These are phyloP conservation scores for Acipenser transmontanus DNA, from an alignment of 2,797 vertebrate genomes.

Conservation along the genomic window DNA sequence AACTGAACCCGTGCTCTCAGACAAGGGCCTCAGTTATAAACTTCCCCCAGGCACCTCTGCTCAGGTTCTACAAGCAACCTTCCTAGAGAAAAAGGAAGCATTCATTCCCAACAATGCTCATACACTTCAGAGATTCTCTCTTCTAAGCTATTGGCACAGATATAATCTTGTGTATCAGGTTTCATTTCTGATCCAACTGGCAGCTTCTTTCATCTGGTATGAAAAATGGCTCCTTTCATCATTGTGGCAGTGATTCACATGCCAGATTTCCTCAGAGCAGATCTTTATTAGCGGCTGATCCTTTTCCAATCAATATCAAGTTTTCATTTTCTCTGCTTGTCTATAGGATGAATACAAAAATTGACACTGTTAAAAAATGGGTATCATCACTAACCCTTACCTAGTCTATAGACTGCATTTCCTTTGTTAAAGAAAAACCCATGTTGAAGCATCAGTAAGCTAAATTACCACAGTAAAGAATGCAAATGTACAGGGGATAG, in stretches of 20 bases:
- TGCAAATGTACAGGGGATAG: no score
- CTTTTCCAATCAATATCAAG: background rate
- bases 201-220: slow-evolving; percentile 60
- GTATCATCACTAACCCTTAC: no score
- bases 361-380: no score
- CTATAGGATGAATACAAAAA: no score
- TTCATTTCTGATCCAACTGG: slow-evolving; percentile 53
- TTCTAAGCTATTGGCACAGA: slow-evolving; percentile 58
- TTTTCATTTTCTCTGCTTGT: no score
- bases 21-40: slow-evolving; percentile 68
- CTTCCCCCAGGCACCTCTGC: slow-evolving; percentile 56
- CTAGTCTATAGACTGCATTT: no score
- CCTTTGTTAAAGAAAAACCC: no score
- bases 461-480: no score
- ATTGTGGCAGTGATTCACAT: slow-evolving; percentile 27
- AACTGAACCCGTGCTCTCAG: slow-evolving; percentile 48
- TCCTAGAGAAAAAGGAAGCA: slow-evolving; percentile 66
- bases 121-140: slow-evolving; percentile 66
- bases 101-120: slow-evolving; percentile 62
- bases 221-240: slow-evolving; percentile 66
- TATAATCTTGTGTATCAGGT: slow-evolving; percentile 50
- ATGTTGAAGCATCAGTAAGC: no score
- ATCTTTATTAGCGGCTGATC: slow-evolving; percentile 1
- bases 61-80: slow-evolving; percentile 66
- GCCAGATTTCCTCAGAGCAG: background rate